phyloP scores from a whole-genome alignment of 2,797 vertebrate species.

The Avahi laniger region DNA sequence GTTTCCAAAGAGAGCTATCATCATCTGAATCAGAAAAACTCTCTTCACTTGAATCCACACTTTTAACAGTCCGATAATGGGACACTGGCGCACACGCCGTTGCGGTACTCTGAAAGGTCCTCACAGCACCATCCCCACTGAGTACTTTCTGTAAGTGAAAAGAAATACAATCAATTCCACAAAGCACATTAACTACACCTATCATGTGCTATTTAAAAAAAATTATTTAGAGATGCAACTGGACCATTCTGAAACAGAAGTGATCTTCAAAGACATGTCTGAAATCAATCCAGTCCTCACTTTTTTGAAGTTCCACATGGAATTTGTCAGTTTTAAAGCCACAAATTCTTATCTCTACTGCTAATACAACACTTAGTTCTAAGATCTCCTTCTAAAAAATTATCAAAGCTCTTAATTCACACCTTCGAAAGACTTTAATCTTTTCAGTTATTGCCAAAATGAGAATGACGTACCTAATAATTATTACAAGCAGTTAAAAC shows the following conservation, averaged over 20 bases:
- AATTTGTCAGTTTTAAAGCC: not conserved
- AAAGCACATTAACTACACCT: not conserved
- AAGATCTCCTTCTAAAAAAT: not conserved
- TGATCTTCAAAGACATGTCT: not conserved
- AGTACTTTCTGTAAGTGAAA: slow-evolving; percentile 79
- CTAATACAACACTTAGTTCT: not conserved
- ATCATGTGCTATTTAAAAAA: not conserved
- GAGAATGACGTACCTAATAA: not conserved
- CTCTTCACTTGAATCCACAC: slow-evolving; percentile 90
- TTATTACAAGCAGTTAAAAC: not conserved
- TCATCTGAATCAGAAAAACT: slow-evolving; percentile 92
- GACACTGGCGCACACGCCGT: slow-evolving; percentile 61
- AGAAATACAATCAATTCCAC: not conserved
- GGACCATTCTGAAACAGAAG: not conserved
- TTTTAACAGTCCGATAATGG: slow-evolving; percentile 88
- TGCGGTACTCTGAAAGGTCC: slow-evolving; percentile 84
- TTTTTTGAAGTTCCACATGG: slow-evolving; percentile 21
- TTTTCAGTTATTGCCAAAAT: not conserved
- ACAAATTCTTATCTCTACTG: not conserved
- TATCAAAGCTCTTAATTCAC: not conserved
- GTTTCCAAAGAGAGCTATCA: slow-evolving; percentile 90
- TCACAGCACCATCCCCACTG: slow-evolving; percentile 69
- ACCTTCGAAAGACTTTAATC: not conserved
- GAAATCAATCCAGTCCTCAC: not conserved
- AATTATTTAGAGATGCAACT: not conserved